Evolutionary conservation across 2,888 invertebrate genomes (phyloP).

Genomic region (Strigamia crassipes): DNA sequence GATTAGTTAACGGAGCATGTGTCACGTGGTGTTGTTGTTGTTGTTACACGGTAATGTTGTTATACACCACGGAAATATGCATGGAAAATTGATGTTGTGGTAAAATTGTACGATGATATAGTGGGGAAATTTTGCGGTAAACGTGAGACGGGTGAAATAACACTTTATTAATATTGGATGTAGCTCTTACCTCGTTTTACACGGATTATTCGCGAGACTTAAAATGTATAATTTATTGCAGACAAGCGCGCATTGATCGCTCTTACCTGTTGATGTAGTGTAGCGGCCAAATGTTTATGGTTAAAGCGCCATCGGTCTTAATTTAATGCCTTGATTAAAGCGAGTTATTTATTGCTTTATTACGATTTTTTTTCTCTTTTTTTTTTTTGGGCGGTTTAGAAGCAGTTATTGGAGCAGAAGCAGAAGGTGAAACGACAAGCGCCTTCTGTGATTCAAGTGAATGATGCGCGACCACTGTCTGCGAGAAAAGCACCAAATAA

Average conservation of each 20-base stretch:
- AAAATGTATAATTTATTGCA: neutral
- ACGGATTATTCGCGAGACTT: neutral
- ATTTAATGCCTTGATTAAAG: neutral
- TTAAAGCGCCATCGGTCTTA: neutral
- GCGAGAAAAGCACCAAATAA: slow-evolving; percentile 46
- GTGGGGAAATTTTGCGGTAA: no score
- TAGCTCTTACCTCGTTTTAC: neutral
- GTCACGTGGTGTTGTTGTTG: neutral
- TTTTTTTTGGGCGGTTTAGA: slow-evolving; percentile 63
- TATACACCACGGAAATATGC: neutral
- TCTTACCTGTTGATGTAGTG: slow-evolving; percentile 18
- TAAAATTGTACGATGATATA: no score
- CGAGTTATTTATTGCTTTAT: neutral
- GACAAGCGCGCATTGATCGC: neutral
- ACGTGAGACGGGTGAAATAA: neutral
- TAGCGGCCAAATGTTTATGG: neutral
- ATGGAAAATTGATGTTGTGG: no score
- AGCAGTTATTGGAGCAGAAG: slow-evolving; percentile 85
- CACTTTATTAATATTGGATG: neutral
- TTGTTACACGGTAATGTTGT: neutral
- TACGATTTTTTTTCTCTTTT: slow-evolving; percentile 39
- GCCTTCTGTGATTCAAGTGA: slow-evolving; percentile 66
- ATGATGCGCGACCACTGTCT: slow-evolving; percentile 66
- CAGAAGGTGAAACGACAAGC: slow-evolving; percentile 84
- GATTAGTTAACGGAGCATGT: neutral